Conservation (phyloP, 2,888 invertebrate genomes). For the Apoda limacodes region DNA sequence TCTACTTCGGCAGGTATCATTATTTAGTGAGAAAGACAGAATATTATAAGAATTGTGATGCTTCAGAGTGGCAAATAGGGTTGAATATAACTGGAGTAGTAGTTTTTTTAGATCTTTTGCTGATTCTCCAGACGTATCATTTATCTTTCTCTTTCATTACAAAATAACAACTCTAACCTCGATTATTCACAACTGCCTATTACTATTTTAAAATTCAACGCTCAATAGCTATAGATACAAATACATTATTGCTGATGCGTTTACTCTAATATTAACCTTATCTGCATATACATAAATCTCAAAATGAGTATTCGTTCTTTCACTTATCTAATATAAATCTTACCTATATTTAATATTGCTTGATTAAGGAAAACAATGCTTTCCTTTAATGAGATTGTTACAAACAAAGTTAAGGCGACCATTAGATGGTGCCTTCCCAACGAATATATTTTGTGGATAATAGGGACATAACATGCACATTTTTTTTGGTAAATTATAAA, state of each 20-base stretch:
- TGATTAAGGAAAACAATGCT: slow-evolving; percentile 45
- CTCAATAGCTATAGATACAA: slow-evolving; percentile 68
- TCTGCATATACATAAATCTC: slow-evolving; percentile 58
- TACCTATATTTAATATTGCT: neutral
- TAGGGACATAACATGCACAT: no score
- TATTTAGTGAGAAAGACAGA: no score
- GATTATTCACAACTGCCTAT: slow-evolving; percentile 61
- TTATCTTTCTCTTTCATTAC: slow-evolving; percentile 47
- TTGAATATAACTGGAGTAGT: no score
- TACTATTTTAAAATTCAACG: slow-evolving; percentile 65
- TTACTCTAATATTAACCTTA: slow-evolving; percentile 34
- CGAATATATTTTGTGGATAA: no score
- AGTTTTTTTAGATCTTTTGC: no score
- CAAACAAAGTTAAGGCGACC: slow-evolving; percentile 49
- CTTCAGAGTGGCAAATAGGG: no score
- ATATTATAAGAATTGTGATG: no score
- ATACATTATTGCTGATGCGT: slow-evolving; percentile 69
- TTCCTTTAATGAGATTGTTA: slow-evolving; percentile 52
- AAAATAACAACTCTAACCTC: slow-evolving; percentile 60
- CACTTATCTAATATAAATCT: slow-evolving; percentile 46
- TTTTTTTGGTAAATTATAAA: no score
- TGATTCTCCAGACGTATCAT: no score
- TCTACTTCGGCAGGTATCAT: no score
- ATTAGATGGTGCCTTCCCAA: slow-evolving; percentile 53
- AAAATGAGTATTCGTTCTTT: slow-evolving; percentile 60